Conservation (phyloP, 92 coral and sea anemone genomes). For the Epizoanthus rinbou region DNA sequence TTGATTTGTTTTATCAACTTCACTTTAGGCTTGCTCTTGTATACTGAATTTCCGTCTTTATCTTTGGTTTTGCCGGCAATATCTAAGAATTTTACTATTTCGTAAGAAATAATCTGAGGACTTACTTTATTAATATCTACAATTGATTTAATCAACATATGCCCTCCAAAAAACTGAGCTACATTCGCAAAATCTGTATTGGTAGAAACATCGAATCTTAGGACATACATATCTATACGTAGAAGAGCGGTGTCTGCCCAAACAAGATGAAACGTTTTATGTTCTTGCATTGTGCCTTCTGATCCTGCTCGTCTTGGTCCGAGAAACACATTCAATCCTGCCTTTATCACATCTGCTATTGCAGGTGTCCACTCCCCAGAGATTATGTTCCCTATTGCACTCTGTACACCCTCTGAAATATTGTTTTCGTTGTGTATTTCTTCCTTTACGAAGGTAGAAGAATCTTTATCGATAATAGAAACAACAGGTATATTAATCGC, state of each 20-base stretch:
- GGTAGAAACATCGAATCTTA: background rate
- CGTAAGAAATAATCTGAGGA: constrained; percentile 6
- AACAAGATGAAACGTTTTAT: constrained; percentile 5
- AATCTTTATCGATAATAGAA: constrained; percentile 8
- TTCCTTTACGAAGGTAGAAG: background rate
- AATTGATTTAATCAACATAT: constrained; percentile 11
- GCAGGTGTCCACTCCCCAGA: constrained; percentile 5
- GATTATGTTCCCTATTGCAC: background rate
- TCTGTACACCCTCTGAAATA: background rate
- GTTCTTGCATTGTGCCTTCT: constrained; percentile 9
- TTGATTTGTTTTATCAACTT: background rate
- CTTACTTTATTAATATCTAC: constrained; percentile 4
- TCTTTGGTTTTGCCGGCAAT: background rate
- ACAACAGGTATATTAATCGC: constrained; percentile 4
- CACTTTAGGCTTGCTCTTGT: background rate
- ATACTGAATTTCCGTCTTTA: background rate
- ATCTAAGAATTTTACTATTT: background rate
- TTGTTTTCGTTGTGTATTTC: background rate
- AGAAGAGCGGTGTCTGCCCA: constrained; percentile 13
- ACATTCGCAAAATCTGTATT: background rate
- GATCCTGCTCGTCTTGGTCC: background rate
- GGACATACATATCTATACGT: background rate
- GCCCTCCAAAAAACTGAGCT: background rate
- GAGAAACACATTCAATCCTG: constrained; percentile 5
- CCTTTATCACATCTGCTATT: constrained; percentile 3